Percentiles rank a stretch among this genome's conserved stretches.
phyloP scores from a whole-genome alignment of 2,888 invertebrate genomes.

The Coelinius sp. region DNA sequence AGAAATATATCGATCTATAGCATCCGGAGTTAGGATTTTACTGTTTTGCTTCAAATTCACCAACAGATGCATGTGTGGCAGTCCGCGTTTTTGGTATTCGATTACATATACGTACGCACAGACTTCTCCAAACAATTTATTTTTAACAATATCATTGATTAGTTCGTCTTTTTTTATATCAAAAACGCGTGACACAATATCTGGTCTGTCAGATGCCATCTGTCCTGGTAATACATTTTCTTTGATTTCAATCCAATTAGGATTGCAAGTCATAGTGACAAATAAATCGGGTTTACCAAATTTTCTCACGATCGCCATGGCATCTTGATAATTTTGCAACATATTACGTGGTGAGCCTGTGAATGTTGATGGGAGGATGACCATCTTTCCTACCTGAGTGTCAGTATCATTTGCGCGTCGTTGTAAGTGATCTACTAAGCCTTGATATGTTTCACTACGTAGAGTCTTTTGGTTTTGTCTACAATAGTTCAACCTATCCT shows the following conservation, averaged over 20 bases:
- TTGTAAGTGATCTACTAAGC: too few relatives aligned
- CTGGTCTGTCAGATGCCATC: background rate
- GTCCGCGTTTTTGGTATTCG: constrained; percentile 1
- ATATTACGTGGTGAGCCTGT: constrained; percentile 56
- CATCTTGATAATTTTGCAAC: constrained; percentile 32
- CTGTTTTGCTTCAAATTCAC: background rate
- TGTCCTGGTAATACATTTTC: constrained; percentile 28
- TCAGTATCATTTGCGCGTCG: too few relatives aligned
- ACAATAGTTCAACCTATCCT: constrained; percentile 36
- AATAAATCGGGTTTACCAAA: constrained; percentile 26
- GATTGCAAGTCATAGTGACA: too few relatives aligned
- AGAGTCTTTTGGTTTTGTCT: too few relatives aligned
- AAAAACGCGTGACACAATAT: background rate
- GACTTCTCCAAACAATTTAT: background rate
- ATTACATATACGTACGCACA: background rate
- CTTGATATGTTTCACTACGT: too few relatives aligned
- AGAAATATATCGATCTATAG: background rate
- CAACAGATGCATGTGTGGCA: background rate
- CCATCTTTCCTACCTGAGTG: too few relatives aligned
- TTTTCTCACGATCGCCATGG: constrained; percentile 30
- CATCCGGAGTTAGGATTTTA: background rate
- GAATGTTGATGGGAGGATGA: constrained; percentile 64
- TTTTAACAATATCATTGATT: background rate
- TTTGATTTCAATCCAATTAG: constrained; percentile 16
- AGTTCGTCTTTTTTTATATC: background rate